phyloP scores from a whole-genome alignment of 2,888 invertebrate genomes.

The Galerucella calmariensis region DNA sequence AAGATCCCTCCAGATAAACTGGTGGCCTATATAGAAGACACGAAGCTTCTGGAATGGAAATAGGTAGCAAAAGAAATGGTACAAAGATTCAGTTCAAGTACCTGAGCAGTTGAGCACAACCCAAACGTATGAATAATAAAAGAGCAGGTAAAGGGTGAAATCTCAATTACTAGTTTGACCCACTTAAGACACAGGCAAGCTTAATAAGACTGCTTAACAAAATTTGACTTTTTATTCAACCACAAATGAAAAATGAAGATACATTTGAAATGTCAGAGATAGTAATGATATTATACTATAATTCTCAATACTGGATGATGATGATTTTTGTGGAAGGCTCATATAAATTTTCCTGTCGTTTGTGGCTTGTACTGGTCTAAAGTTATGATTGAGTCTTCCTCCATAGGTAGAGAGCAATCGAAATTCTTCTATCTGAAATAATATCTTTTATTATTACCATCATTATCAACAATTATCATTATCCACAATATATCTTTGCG shows the following conservation, averaged over 20 bases:
- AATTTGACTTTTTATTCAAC: slow-evolving; percentile 4
- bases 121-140: no score
- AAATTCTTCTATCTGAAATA: slow-evolving; percentile 77
- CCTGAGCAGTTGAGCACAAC: no score
- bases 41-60: no score
- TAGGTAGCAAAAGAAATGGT: no score
- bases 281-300: not conserved
- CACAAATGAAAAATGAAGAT: slow-evolving; percentile 5
- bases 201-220: not conserved
- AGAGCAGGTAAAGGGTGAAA: no score
- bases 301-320: slow-evolving; percentile 3
- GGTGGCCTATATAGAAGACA: no score
- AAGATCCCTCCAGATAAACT: no score
- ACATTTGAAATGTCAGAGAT: slow-evolving; percentile 1
- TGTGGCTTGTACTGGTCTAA: slow-evolving; percentile 83
- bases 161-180: no score
- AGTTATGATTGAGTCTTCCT: slow-evolving; percentile 81
- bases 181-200: no score
- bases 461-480: not conserved
- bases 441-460: slow-evolving; percentile 17
- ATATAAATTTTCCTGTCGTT: slow-evolving; percentile 70
- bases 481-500: no score
- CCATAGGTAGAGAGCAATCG: slow-evolving; percentile 74
- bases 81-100: no score
- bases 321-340: slow-evolving; percentile 37